Conservation (phyloP, 2,113 vertebrate genomes). For the Odontesthes bonariensis region DNA sequence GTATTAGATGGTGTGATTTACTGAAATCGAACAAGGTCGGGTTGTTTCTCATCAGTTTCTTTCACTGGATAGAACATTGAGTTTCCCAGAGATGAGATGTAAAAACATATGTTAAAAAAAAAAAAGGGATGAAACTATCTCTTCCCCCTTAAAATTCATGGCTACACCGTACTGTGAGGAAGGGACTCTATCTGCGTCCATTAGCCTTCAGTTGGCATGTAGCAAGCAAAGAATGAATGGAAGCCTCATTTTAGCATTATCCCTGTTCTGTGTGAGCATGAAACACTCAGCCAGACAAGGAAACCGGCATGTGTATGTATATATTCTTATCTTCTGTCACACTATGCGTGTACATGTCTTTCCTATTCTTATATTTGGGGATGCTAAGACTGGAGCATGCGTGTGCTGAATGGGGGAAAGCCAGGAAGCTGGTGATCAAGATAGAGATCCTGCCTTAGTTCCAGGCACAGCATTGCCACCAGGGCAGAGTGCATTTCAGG, state of each 20-base stretch:
- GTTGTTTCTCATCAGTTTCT: conserved; percentile 22
- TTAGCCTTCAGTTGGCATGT: conserved; percentile 56
- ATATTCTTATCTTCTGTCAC: conserved; percentile 40
- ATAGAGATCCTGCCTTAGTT: conserved; percentile 54
- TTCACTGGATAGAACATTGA: conserved; percentile 26
- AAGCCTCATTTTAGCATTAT: conserved; percentile 55
- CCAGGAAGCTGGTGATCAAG: conserved; percentile 65
- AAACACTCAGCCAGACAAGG: conserved; percentile 17
- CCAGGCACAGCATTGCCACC: conserved; percentile 18
- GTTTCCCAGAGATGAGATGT: conserved; percentile 26
- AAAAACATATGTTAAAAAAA: background rate
- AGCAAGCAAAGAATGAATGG: conserved; percentile 49
- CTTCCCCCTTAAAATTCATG: conserved; percentile 27
- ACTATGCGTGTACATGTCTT: background rate
- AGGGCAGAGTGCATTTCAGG: conserved; percentile 37
- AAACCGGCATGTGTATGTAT: conserved; percentile 36
- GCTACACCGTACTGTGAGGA: conserved; percentile 21
- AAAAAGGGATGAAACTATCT: conserved; percentile 25
- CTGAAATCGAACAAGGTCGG: conserved; percentile 28
- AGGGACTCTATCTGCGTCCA: conserved; percentile 51
- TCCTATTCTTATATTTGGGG: conserved; percentile 4
- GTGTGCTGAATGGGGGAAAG: background rate
- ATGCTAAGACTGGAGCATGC: background rate
- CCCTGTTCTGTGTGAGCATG: conserved; percentile 31
- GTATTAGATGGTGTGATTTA: conserved; percentile 12